Evolutionary conservation across 2,888 invertebrate genomes (phyloP), one percentile per base, ranked within the genome.

Genomic region (Lepeophtheirus nordmannii): DNA sequence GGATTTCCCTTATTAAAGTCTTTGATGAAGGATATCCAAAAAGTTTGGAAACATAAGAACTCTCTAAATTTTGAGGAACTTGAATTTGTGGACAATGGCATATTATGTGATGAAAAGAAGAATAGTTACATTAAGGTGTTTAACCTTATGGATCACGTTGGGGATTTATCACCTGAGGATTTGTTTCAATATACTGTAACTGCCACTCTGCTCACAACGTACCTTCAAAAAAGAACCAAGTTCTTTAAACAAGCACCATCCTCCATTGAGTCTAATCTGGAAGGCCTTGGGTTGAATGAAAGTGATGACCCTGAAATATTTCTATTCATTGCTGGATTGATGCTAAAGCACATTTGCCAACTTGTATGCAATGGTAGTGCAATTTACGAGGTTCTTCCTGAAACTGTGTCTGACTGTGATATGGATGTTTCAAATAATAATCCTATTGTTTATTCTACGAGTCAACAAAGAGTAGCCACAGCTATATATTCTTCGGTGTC

Each of bases 401-500:
- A 46, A 5, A 72, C 73, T 67, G 67, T 70, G 20, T 70, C 72
- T 20, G 67, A 67, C 10, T 65, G 58, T 7, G 69, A 61, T 5
- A 17, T 58, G 22, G 59, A 58, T 12, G 8, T 58, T 7, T 60
- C 39, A 58, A 58, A 58, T 60, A 37, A 65, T 38, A 59, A 20
- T 5, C 58, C 58, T 9, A 41, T 67, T 53, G 67, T 61, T 69
- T 68, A 64, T 72, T 7, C 39, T 62, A 65, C 73, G 67, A 69
- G 64, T 40, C 78, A 80, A 69, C 74, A 74, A n/a, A 78, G 80
- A 70, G 75, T 82, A 64, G 90, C 87, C 0, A 85, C 89, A 1
- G 90, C 85, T 0, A 86, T 92, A 72, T 90, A 86, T 74, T 87
- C 91, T 0, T 84, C 87, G 1, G 83, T 88, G 0, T 87, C 89